phyloP scores from a whole-genome alignment of 1,140 invertebrate species.

The Euwallacea fornicatus region DNA sequence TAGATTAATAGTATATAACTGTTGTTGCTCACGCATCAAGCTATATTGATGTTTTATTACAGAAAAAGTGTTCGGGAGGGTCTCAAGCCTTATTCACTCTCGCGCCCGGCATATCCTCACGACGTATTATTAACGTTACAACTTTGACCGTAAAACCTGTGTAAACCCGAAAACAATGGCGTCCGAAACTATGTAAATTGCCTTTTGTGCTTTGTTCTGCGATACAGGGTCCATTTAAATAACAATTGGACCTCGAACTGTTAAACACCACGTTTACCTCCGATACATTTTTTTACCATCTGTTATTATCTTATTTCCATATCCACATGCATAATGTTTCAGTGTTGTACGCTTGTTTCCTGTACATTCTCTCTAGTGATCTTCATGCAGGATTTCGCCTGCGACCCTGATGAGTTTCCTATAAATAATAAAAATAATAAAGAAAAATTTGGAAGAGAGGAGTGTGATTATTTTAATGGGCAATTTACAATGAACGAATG shows the following conservation, averaged over 20 bases:
- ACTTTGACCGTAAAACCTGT: conserved; percentile 23
- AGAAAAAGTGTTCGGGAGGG: too few relatives aligned
- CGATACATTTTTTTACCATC: conserved; percentile 10
- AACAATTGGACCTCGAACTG: conserved; percentile 30
- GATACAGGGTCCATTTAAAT: conserved; percentile 13
- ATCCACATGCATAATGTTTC: too few relatives aligned
- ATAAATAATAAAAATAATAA: too few relatives aligned
- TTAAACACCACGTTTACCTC: conserved; percentile 21
- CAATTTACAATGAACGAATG: too few relatives aligned
- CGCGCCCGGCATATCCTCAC: neutral
- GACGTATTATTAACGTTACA: neutral
- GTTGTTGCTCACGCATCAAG: too few relatives aligned
- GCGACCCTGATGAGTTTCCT: too few relatives aligned
- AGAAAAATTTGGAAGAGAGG: too few relatives aligned
- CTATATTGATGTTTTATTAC: too few relatives aligned
- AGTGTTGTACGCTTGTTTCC: too few relatives aligned
- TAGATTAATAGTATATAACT: neutral
- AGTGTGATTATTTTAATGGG: too few relatives aligned
- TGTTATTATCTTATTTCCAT: conserved; percentile 11
- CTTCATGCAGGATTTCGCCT: too few relatives aligned
- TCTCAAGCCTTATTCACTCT: neutral
- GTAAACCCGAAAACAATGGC: conserved; percentile 23
- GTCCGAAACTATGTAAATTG: conserved; percentile 35
- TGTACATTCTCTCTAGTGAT: too few relatives aligned
- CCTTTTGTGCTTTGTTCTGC: conserved; percentile 32